Evolutionary conservation across 2,797 vertebrate species (phyloP).

Genomic region (Sebastes iracundus): DNA sequence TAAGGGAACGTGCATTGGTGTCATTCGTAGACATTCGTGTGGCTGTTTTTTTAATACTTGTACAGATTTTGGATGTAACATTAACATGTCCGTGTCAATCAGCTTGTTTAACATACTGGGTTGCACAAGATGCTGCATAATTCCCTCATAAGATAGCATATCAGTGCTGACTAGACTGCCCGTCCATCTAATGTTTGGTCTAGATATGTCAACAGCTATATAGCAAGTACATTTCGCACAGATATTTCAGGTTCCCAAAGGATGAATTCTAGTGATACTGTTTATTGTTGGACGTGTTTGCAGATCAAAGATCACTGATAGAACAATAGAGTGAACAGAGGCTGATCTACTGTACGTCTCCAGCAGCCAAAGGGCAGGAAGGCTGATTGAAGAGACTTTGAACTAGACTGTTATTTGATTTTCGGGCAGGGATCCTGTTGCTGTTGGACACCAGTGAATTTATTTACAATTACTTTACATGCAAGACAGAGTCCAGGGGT

Average conservation of each 20-base stretch:
- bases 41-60: not conserved
- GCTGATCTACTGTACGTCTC: conserved; percentile 4
- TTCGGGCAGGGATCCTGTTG: conserved; percentile 46
- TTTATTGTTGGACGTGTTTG: conserved; percentile 10
- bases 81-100: not conserved
- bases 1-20: not conserved
- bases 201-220: not conserved
- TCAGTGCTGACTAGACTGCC: not conserved
- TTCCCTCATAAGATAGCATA: not conserved
- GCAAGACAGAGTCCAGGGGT: not conserved
- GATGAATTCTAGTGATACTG: not conserved
- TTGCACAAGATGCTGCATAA: not conserved
- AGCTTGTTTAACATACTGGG: not conserved
- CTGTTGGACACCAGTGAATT: conserved; percentile 19
- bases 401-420: conserved; percentile 58
- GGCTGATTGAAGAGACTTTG: conserved; percentile 61
- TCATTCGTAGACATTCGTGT: not conserved
- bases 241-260: not conserved
- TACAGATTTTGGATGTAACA: not conserved
- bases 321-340: conserved; percentile 37
- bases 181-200: not conserved
- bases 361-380: conserved; percentile 41
- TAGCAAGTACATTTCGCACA: not conserved
- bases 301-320: conserved; percentile 39
- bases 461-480: not conserved